Percentiles rank a stretch among this genome's conserved stretches.
These are phyloP conservation scores for Felis chaus DNA, from an alignment of 2,113 vertebrate genomes.

Conservation along the genomic window DNA sequence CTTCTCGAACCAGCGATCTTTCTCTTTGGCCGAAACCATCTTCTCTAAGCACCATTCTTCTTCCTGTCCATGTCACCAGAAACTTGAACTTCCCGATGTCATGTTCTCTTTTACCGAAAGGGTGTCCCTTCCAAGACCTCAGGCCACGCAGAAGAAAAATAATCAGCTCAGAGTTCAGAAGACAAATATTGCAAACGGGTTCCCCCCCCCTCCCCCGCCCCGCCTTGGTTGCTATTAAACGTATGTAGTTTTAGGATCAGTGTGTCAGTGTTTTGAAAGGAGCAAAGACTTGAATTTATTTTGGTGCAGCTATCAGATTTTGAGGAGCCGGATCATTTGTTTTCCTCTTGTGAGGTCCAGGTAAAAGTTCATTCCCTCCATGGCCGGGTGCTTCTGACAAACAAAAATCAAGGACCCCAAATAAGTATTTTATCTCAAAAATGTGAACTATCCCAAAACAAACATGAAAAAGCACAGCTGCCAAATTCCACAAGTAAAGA, in stretches of 20 bases:
- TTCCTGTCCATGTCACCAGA: conserved; percentile 63
- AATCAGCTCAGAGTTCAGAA: conserved; percentile 79
- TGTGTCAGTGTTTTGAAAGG: conserved; percentile 82
- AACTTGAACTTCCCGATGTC: conserved; percentile 52
- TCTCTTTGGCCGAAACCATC: neutral
- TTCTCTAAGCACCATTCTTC: neutral
- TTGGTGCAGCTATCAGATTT: conserved; percentile 81
- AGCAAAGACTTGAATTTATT: conserved; percentile 83
- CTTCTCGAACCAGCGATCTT: neutral
- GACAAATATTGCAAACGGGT: conserved; percentile 69
- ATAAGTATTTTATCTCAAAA: conserved; percentile 87
- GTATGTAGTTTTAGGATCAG: conserved; percentile 54
- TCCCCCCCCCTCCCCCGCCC: neutral
- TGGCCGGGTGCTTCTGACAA: conserved; percentile 83
- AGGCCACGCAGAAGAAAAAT: conserved; percentile 78
- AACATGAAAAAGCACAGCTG: conserved; percentile 79
- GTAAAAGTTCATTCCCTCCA: conserved; percentile 85
- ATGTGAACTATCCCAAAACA: conserved; percentile 86
- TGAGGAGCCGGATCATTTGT: conserved; percentile 64
- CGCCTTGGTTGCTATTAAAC: conserved; percentile 69
- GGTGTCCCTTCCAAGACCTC: conserved; percentile 81
- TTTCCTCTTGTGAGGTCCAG: conserved; percentile 90
- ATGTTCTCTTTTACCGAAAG: conserved; percentile 76
- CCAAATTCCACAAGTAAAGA: conserved; percentile 85
- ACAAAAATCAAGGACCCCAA: conserved; percentile 84